Evolutionary conservation across 2,797 vertebrate species (phyloP).

Genomic region (Tinamus major): DNA sequence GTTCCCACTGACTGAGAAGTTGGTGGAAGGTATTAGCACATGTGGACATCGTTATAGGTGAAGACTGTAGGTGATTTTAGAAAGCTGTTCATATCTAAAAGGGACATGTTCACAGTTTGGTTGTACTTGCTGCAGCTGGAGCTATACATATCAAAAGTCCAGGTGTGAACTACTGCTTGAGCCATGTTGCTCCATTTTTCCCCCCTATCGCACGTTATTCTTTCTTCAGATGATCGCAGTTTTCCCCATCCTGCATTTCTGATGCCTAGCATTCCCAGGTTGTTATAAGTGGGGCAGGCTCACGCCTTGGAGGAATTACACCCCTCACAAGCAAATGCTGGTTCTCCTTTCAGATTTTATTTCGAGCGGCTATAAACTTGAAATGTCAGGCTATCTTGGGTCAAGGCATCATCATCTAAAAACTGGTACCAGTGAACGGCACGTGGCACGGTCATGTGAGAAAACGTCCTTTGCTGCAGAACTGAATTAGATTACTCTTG

Average conservation of each 20-base stretch:
- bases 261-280: background rate
- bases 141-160: background rate
- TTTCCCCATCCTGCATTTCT: background rate
- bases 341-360: background rate
- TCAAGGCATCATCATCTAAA: background rate
- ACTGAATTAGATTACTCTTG: background rate
- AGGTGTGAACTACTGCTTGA: background rate
- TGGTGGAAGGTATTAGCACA: background rate
- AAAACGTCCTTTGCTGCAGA: background rate
- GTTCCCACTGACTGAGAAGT: background rate
- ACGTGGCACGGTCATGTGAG: background rate
- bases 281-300: background rate
- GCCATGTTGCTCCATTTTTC: background rate
- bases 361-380: background rate
- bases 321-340: background rate
- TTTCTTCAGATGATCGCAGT: background rate
- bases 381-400: background rate
- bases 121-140: background rate
- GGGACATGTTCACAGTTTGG: background rate
- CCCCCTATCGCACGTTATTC: accelerated
- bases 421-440: background rate
- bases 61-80: background rate
- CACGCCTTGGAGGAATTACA: background rate
- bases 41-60: background rate
- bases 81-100: background rate